Percentiles rank a stretch among this genome's conserved stretches.
Conservation (phyloP, 2,888 invertebrate species). For the Phytoseiulus persimilis region DNA sequence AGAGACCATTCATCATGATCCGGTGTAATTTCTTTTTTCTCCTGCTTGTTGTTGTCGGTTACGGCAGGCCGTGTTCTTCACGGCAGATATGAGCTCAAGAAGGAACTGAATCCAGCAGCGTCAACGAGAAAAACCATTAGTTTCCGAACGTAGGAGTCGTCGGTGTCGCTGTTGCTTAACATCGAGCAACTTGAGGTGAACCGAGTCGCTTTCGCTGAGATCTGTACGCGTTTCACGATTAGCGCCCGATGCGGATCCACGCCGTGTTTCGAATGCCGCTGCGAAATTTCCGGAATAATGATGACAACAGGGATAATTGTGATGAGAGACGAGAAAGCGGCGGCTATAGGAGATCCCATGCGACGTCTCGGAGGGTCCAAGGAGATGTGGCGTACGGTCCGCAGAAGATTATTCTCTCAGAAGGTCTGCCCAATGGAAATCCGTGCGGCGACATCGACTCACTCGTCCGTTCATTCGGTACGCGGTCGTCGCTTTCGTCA, state of each 20-base stretch:
- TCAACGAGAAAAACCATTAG: background rate
- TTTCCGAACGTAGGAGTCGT: background rate
- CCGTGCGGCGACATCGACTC: background rate
- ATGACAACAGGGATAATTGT: background rate
- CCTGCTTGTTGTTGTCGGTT: background rate
- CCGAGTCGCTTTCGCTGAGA: background rate
- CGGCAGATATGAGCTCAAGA: slow-evolving; percentile 5
- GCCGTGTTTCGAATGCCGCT: background rate
- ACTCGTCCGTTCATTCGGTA: too few species aligned
- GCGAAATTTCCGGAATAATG: background rate
- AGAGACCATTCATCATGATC: background rate
- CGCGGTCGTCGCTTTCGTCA: background rate
- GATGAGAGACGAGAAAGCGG: background rate
- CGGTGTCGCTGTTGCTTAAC: background rate
- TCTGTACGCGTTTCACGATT: background rate
- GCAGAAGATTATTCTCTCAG: too few species aligned
- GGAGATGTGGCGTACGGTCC: too few species aligned
- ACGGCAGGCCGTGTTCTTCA: background rate
- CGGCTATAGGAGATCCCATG: too few species aligned
- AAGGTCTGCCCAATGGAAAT: too few species aligned
- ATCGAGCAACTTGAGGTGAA: background rate
- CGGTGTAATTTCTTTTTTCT: background rate
- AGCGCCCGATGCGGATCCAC: background rate
- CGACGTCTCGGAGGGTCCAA: too few species aligned
- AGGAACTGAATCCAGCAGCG: background rate